Evolutionary conservation across 2,113 vertebrate species (phyloP).

Genomic region (Micromys minutus): DNA sequence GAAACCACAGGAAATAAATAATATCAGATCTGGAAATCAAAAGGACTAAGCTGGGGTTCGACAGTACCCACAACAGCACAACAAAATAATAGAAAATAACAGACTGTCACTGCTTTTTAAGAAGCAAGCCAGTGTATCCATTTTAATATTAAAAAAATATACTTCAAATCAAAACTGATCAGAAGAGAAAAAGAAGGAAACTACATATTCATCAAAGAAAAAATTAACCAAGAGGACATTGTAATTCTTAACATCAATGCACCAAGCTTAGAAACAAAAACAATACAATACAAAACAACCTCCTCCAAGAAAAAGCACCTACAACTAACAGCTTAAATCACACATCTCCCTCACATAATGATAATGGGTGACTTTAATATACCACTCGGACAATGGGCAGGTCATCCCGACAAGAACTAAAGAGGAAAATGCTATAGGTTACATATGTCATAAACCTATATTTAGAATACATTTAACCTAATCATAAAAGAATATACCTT

Average conservation of each 20-base stretch:
- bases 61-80: background rate
- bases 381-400: background rate
- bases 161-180: background rate
- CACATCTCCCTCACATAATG: background rate
- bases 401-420: background rate
- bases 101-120: background rate
- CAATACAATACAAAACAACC: too few species aligned
- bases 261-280: background rate
- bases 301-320: too few species aligned
- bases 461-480: background rate
- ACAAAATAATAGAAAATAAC: background rate
- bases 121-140: too few species aligned
- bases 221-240: background rate
- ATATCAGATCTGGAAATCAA: background rate
- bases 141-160: background rate
- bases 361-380: background rate
- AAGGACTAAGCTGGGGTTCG: background rate
- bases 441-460: background rate
- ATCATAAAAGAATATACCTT: background rate
- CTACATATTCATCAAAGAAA: background rate
- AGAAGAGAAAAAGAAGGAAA: background rate
- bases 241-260: background rate
- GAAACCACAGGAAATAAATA: background rate
- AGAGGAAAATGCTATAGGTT: background rate
- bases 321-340: background rate